Percentiles rank a stretch among this genome's conserved stretches.
phyloP scores from a whole-genome alignment of 2,797 vertebrate genomes.

The Rachycentron canadum region DNA sequence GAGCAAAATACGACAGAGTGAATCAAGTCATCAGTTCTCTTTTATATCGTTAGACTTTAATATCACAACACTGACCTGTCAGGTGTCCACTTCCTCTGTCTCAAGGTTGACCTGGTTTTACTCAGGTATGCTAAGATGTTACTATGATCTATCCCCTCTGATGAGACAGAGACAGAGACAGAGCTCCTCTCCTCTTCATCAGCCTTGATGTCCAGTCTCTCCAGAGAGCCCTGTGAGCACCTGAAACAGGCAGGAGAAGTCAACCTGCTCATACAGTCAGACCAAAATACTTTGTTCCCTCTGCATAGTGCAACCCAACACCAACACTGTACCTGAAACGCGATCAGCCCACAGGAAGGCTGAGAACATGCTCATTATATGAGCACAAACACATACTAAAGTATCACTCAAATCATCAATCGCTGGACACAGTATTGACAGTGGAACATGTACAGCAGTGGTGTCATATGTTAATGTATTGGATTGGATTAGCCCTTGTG shows the following conservation, averaged over 20 bases:
- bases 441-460: background rate
- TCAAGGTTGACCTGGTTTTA: slow-evolving; percentile 19
- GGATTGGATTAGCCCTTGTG: background rate
- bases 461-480: background rate
- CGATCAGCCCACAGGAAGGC: slow-evolving; percentile 59
- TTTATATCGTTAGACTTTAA: background rate
- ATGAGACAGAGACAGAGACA: slow-evolving; percentile 31
- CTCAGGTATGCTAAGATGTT: slow-evolving; percentile 53
- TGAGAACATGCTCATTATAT: slow-evolving; percentile 57
- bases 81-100: slow-evolving; percentile 34
- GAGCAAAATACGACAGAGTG: slow-evolving; percentile 6
- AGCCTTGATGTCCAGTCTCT: slow-evolving; percentile 37
- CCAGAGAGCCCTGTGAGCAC: slow-evolving; percentile 42
- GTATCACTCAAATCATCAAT: slow-evolving; percentile 51
- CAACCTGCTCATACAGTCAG: slow-evolving; percentile 42
- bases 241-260: slow-evolving; percentile 57
- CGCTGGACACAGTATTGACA: slow-evolving; percentile 12
- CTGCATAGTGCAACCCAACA: slow-evolving; percentile 66
- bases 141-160: slow-evolving; percentile 45
- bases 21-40: background rate
- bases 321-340: slow-evolving; percentile 68
- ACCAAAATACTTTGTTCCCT: slow-evolving; percentile 50
- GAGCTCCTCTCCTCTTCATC: slow-evolving; percentile 55
- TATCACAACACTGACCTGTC: slow-evolving; percentile 72
- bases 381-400: slow-evolving; percentile 36